A percentile compares a stretch with the other conserved stretches of the same genome.
Conservation (phyloP, 2,797 vertebrate species). For the Manis pentadactyla region DNA sequence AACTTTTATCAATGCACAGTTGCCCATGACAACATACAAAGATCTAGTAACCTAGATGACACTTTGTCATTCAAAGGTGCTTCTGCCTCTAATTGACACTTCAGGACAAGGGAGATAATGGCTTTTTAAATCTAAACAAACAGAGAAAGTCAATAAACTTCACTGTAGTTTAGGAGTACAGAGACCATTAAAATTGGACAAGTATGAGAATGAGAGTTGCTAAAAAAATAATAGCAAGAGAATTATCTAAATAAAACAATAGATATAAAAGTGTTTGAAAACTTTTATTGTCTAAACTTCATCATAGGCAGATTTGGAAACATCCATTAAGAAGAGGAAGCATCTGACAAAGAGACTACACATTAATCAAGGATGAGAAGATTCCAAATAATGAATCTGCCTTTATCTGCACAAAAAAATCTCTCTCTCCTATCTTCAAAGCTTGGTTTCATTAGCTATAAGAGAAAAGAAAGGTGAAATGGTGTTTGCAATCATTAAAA, state of each 20-base stretch:
- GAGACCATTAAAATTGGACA: background rate
- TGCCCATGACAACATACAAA: background rate
- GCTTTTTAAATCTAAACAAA: background rate
- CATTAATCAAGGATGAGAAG: background rate
- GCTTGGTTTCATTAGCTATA: background rate
- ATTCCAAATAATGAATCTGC: constrained; percentile 1
- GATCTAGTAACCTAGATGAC: background rate
- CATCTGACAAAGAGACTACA: background rate
- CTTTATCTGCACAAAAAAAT: background rate
- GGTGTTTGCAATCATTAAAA: background rate
- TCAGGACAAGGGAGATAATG: background rate
- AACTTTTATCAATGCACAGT: background rate
- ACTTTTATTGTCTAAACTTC: background rate
- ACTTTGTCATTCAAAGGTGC: background rate
- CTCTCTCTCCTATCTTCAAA: background rate
- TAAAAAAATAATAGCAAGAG: background rate
- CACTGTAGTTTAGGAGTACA: background rate
- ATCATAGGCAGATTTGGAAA: background rate
- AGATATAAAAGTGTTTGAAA: background rate
- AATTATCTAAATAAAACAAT: background rate
- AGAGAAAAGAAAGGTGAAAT: background rate
- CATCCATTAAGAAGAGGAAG: background rate
- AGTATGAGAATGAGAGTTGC: background rate
- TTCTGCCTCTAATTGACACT: background rate
- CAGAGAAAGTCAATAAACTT: background rate